Percentiles rank a stretch among this genome's conserved stretches.
Conservation (phyloP, 2,797 vertebrate species). For the Enteromius treurensis region DNA sequence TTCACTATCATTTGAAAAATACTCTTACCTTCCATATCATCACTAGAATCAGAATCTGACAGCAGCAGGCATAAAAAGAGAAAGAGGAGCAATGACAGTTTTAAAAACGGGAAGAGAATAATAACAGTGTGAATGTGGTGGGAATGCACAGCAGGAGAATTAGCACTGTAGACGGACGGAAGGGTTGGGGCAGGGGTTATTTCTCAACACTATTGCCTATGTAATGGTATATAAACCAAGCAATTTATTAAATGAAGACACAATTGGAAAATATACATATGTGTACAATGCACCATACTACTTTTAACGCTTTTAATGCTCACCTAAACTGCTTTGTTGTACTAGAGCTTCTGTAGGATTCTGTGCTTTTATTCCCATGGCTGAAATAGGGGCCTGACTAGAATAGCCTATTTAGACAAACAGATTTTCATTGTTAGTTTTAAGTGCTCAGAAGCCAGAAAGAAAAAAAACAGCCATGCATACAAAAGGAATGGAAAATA, state of each 20-base stretch:
- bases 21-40: constrained; percentile 85
- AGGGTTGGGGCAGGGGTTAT: background rate
- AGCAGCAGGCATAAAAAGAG: constrained; percentile 52
- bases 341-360: constrained; percentile 80
- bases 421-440: background rate
- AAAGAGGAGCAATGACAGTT: constrained; percentile 15
- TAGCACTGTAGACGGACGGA: background rate
- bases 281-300: background rate
- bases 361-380: constrained; percentile 81
- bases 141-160: constrained; percentile 4
- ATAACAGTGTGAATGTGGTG: constrained; percentile 45
- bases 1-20: constrained; percentile 26
- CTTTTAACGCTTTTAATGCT: constrained; percentile 55
- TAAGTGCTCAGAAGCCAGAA: background rate
- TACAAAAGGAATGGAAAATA: background rate
- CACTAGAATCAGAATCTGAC: constrained; percentile 85
- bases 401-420: constrained; percentile 73
- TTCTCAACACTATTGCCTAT: background rate
- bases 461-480: background rate
- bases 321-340: constrained; percentile 80
- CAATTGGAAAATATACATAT: background rate
- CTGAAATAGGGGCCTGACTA: constrained; percentile 79
- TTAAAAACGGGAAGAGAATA: constrained; percentile 38
- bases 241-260: background rate
- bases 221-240: background rate